Percentiles rank a stretch among this genome's conserved stretches.
phyloP scores from a whole-genome alignment of 2,888 invertebrate species.

The Parochlus steinenii region DNA sequence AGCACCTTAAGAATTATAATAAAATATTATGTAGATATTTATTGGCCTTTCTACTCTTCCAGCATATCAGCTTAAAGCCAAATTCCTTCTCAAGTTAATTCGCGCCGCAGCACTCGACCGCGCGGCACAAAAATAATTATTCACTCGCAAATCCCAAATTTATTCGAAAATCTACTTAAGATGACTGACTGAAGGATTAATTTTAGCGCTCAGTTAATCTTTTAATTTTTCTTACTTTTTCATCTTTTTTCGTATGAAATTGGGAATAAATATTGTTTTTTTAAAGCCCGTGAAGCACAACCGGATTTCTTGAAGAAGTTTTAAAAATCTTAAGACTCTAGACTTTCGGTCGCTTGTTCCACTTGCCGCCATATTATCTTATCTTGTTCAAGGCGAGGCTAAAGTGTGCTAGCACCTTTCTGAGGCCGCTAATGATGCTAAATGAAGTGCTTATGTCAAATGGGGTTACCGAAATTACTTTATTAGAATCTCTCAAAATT shows the following conservation, averaged over 20 bases:
- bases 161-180: slow-evolving; percentile 11
- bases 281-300: not conserved
- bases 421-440: not conserved
- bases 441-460: too few relatives aligned
- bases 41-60: too few relatives aligned
- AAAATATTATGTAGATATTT: too few relatives aligned
- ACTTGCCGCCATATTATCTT: not conserved
- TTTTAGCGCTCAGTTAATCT: slow-evolving; percentile 12
- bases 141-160: slow-evolving; percentile 9
- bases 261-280: not conserved
- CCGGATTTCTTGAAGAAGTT: not conserved
- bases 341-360: not conserved
- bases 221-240: slow-evolving; percentile 6
- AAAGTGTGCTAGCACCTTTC: not conserved
- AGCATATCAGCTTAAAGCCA: too few relatives aligned
- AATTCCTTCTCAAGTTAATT: too few relatives aligned
- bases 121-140: slow-evolving; percentile 9
- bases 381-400: not conserved
- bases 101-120: too few relatives aligned
- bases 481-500: too few relatives aligned
- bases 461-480: too few relatives aligned
- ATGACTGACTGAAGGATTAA: slow-evolving; percentile 12
- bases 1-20: too few relatives aligned
- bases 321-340: not conserved
- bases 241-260: not conserved